A percentile compares a stretch with the other conserved stretches of the same genome.
These are phyloP conservation scores for Perognathus longimembris DNA, from an alignment of 2,113 vertebrate species.

Conservation along the genomic window DNA sequence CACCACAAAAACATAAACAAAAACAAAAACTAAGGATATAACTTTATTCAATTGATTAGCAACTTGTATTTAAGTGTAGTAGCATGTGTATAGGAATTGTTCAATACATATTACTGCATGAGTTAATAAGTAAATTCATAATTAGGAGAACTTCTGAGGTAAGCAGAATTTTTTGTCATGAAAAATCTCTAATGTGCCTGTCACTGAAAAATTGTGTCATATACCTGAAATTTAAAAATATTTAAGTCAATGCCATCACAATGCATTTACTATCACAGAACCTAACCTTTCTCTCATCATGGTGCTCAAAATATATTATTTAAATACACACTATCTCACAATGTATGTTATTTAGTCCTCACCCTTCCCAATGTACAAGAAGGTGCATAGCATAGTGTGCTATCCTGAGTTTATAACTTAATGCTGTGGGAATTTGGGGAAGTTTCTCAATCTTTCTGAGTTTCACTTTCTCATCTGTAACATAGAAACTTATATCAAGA, in stretches of 20 bases:
- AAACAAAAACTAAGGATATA: too few species aligned
- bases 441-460: not conserved
- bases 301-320: not conserved
- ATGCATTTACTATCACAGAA: not conserved
- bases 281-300: not conserved
- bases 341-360: not conserved
- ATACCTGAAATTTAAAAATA: not conserved
- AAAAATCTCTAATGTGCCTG: not conserved
- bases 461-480: not conserved
- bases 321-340: not conserved
- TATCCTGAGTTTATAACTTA: not conserved
- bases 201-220: not conserved
- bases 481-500: not conserved
- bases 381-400: not conserved
- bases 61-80: not conserved
- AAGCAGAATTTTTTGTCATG: constrained; percentile 36
- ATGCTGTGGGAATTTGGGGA: not conserved
- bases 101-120: not conserved
- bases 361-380: not conserved
- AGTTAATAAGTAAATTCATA: not conserved
- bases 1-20: too few species aligned
- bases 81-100: not conserved
- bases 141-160: not conserved
- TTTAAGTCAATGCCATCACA: not conserved
- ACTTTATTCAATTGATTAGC: too few species aligned